phyloP scores from a whole-genome alignment of 2,113 vertebrate species.

The Sinocyclocheilus grahami region DNA sequence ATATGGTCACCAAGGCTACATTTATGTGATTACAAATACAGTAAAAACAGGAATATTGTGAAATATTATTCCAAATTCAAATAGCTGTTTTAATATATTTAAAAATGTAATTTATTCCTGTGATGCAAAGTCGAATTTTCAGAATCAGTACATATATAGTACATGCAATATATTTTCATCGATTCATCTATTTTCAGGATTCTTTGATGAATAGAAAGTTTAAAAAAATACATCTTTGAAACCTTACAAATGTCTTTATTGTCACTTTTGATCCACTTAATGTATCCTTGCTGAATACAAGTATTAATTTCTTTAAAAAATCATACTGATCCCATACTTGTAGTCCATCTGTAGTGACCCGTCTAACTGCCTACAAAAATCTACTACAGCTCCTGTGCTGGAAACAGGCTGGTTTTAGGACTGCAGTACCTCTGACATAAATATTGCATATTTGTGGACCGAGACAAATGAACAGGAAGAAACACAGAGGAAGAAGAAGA shows the following conservation, averaged over 20 bases:
- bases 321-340: not conserved
- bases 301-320: not conserved
- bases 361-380: not conserved
- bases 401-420: not conserved
- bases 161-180: no score
- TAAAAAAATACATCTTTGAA: not conserved
- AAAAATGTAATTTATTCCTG: not conserved
- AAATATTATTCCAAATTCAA: not conserved
- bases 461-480: not conserved
- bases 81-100: not conserved
- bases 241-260: not conserved
- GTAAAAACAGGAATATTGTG: not conserved
- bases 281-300: no score
- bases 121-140: not conserved
- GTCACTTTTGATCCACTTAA: not conserved
- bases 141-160: not conserved
- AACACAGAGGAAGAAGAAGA: not conserved
- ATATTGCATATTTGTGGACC: conserved; percentile 53
- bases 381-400: not conserved
- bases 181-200: not conserved
- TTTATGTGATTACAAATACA: not conserved
- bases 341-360: not conserved
- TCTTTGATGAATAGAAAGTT: no score
- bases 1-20: not conserved
- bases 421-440: conserved; percentile 54